Evolutionary conservation across 2,113 vertebrate genomes (phyloP), one percentile per base, ranked within the genome.

Genomic region (Neodontobutis hainanensis): DNA sequence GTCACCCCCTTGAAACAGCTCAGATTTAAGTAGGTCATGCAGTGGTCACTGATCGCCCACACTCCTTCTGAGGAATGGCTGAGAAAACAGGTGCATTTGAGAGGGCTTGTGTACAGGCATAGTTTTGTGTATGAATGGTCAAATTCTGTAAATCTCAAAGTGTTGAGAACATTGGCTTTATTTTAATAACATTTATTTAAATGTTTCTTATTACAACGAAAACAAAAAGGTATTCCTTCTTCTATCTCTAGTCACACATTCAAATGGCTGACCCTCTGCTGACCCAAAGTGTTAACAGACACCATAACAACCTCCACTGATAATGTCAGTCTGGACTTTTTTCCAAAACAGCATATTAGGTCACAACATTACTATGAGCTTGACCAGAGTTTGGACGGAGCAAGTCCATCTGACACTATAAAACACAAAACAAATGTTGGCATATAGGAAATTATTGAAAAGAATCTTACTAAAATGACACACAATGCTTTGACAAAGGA

Each of bases 301-400:
- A 34, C 50, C 19, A 68, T 88, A 50, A 87, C 83, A 73, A 46
- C 51, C 56, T 70, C 61, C 48, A 11, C 61, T 77, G 72, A 83
- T 88, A 79, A 86, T 75, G 78, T 89, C 83, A 85, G 65, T 52
- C 48, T 51, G 73, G 76, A 85, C 72, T 60, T 85, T 87, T 87
- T 61, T 78, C 85, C 65, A 91, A 81, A 88, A 49, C 46, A 46
- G 78, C 81, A 47, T 56, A 64, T 87, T 80, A 83, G 82, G 81
- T 83, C 81, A 87, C 76, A 66, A 48, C 69, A 53, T 15, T 6
- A 72, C 35, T 81, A 85, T 84, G 77, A 55, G 73, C 42, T 61
- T 44, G 52, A 48, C 56, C 6, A 53, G 38, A 66, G 69, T 6
- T 68, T 65, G 19, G 19, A 27, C 19, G 3, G 19, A 27, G 19